These are phyloP conservation scores for Seriola rivoliana DNA, from an alignment of 2,113 vertebrate genomes.

Conservation along the genomic window DNA sequence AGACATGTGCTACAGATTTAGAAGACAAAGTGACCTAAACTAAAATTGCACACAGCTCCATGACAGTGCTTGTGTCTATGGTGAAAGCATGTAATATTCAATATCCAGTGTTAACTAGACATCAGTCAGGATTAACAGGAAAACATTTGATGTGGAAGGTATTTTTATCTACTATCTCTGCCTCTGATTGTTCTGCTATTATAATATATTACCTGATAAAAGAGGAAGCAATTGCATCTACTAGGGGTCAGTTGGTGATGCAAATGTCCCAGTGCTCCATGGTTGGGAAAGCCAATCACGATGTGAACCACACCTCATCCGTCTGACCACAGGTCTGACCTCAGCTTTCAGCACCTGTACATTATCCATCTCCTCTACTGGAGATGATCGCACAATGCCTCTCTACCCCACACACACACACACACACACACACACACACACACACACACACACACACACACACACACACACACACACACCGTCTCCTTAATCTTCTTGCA, in stretches of 20 bases:
- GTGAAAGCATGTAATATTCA: neutral
- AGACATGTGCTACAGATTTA: neutral
- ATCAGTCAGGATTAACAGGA: neutral
- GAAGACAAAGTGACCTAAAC: neutral
- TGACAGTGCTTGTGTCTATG: neutral
- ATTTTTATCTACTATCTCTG: neutral
- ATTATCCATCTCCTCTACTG: slow-evolving; percentile 29
- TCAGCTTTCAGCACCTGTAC: slow-evolving; percentile 25
- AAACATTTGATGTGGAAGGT: slow-evolving; percentile 10
- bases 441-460: neutral
- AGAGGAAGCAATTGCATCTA: slow-evolving; percentile 6
- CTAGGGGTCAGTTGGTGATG: slow-evolving; percentile 19
- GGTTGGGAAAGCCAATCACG: slow-evolving; percentile 1
- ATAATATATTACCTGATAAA: slow-evolving; percentile 15
- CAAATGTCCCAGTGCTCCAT: slow-evolving; percentile 11
- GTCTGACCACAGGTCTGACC: slow-evolving; percentile 36
- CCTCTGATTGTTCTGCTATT: neutral
- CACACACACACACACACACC: slow-evolving; percentile 1
- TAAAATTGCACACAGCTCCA: neutral
- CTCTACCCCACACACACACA: neutral
- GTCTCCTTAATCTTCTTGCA: slow-evolving; percentile 59
- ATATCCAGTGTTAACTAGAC: neutral
- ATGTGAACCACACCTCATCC: slow-evolving; percentile 16
- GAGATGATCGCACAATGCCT: slow-evolving; percentile 10
- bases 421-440: neutral